Evolutionary conservation across 2,888 invertebrate species (phyloP).

Genomic region (Patella depressa): DNA sequence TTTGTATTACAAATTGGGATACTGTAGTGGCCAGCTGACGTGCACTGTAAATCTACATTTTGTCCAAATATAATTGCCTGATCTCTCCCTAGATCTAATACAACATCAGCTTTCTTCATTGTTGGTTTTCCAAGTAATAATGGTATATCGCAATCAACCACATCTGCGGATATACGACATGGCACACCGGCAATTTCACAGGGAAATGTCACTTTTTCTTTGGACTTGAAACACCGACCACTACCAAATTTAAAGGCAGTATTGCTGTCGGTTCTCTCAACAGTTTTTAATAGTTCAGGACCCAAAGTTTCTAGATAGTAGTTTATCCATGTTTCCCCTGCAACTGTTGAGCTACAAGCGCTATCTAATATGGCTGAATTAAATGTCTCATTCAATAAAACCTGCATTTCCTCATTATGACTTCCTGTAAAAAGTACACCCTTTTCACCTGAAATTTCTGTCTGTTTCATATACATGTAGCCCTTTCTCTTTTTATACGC

Average conservation of each 20-base stretch:
- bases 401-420: background rate
- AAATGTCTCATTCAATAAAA: constrained; percentile 14
- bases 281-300: constrained; percentile 4
- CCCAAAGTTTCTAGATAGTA: constrained; percentile 3
- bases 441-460: too few relatives aligned
- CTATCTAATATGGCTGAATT: constrained; percentile 16
- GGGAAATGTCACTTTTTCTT: constrained; percentile 11
- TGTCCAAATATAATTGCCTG: constrained; percentile 24
- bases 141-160: constrained; percentile 23
- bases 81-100: constrained; percentile 23
- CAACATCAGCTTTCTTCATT: constrained; percentile 24
- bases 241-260: constrained; percentile 19
- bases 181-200: constrained; percentile 18
- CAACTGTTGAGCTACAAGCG: constrained; percentile 16
- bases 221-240: background rate
- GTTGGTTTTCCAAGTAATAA: constrained; percentile 26
- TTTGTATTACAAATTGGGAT: constrained; percentile 13
- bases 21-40: constrained; percentile 33
- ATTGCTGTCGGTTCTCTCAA: background rate
- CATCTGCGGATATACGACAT: constrained; percentile 13
- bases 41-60: constrained; percentile 22
- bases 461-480: too few relatives aligned
- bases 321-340: constrained; percentile 15
- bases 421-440: constrained; percentile 18
- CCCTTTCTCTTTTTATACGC: too few relatives aligned